Base-by-base conservation (phyloP, 2,888 invertebrate species). In the Oithona nana region DNA sequence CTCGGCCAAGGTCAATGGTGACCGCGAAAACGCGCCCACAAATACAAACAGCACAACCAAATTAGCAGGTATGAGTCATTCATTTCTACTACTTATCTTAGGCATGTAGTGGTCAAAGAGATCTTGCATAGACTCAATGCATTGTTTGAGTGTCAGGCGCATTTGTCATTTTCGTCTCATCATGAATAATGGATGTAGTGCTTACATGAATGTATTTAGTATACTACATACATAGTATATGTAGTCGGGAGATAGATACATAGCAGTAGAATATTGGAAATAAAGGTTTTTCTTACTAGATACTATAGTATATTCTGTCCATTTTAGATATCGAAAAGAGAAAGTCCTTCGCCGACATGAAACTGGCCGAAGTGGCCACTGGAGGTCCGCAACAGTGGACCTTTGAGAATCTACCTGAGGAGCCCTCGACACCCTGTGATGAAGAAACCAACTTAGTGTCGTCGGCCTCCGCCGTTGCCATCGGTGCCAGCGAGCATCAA, bases 301-400 rank as follows among this genome's bases (percentile, higher is more conserved):
- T 39, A 39, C 11, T 11, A n/a, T n/a, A n/a, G 24, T 11, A 20
- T 24, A 13, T 56, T 26, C 28, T 62, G 3, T 61, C 29, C 30
- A 4, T 8, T 20, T 20, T 59, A 68, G 68, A 64, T 54, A 63
- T 70, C 31, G 71, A 71, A 65, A 70, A 71, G 64, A 67, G 71
- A 57, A 69, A 70, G 66, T 71, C 71, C 63, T 69, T 71, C 65
- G 69, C 70, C 6, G 71, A 71, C 65, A 69, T 71, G 69, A 69
- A 69, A 51, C 69, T 70, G 63, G 72, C 69, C 4, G 70, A 70
- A 56, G 68, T 72, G 22, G 67, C 67, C 28, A 69, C 69, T 24
- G 70, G 69, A 11, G 68, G 68, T 55, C 39, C 39, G 6, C 66
- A 68, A 63, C 67, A 66, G 65, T 63, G 67, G 67, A 49, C 64